A percentile compares a stretch with the other conserved stretches of the same genome.
These are phyloP conservation scores for Eupithecia abbreviata DNA, from an alignment of 2,888 invertebrate genomes.

Conservation along the genomic window DNA sequence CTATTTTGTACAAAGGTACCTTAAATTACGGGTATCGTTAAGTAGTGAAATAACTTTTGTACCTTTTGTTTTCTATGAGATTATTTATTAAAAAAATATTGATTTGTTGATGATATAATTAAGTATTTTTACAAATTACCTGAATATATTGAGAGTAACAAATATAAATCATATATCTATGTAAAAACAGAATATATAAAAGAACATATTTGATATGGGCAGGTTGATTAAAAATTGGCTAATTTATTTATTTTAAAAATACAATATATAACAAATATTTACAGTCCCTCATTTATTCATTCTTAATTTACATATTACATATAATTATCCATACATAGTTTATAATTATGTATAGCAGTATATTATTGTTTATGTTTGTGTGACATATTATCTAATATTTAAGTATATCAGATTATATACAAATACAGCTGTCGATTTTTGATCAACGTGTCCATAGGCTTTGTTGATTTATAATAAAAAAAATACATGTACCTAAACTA, in stretches of 20 bases:
- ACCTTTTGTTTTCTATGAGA: conserved; percentile 78
- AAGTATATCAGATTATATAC: neutral
- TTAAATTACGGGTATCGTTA: conserved; percentile 64
- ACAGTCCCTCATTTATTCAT: neutral
- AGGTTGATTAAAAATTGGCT: conserved; percentile 57
- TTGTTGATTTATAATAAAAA: conserved; percentile 78
- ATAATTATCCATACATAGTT: neutral
- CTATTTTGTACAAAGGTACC: conserved; percentile 75
- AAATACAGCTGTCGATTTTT: conserved; percentile 47
- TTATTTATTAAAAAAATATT: conserved; percentile 80
- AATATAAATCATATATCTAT: conserved; percentile 73
- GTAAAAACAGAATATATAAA: conserved; percentile 76
- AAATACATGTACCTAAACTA: conserved; percentile 81
- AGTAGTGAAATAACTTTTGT: conserved; percentile 64
- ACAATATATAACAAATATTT: neutral
- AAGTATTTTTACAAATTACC: conserved; percentile 82
- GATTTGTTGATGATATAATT: conserved; percentile 78
- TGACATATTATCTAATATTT: neutral
- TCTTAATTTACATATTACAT: neutral
- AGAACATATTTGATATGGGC: conserved; percentile 73
- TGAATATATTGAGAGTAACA: conserved; percentile 76
- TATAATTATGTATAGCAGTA: neutral
- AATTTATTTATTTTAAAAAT: neutral
- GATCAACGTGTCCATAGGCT: conserved; percentile 64
- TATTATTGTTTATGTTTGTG: neutral